Evolutionary conservation across 1,140 invertebrate species (phyloP), one percentile per base, ranked within the genome.

Genomic region (Aphidius ervi): DNA sequence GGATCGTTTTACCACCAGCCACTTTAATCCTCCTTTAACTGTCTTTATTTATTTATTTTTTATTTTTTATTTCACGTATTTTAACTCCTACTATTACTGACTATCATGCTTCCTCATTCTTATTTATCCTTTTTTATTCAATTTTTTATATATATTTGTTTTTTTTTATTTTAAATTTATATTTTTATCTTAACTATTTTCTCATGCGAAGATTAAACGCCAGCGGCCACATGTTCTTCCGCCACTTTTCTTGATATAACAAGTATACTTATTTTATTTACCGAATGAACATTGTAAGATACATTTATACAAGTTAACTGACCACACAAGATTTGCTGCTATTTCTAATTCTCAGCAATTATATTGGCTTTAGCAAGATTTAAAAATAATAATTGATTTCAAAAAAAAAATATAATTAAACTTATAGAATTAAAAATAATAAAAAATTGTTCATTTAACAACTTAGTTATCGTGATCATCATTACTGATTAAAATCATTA

Each of bases 1-100:
- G 54, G 56, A 63, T 61, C 62, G 63, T 69, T 70, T 69, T 69
- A 69, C 63, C 68, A 61, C 40, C 46, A 56, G 54, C 53, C 53
- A 69, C 66, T 70, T 69, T 68, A 64, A 63, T 70, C 16, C 16
- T 16, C 16, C 16, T 16, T 16, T 16, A 16, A 16, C 16, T 16
- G 16, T 68, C 65, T 62, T 61, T 60, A 64, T 63, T 61, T 64
- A 63, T 58, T 48, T 61, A 65, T 64, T 59, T 55, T 45, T 46
- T 39, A 23, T 48, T 59, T 52, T 59, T 37, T 43, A 42, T 49
- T 42, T 42, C 40, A n/a, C 37, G 52, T 7, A 54, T 56, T 56
- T 39, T 48, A 48, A 20, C 45, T 42, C 39, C 54, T 8, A 5
- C n/a, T n/a, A 31, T 9, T 45, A 46, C 10, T 5, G 16, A 46